These are phyloP conservation scores for Numida meleagris DNA, from an alignment of 2,113 vertebrate species.

Conservation along the genomic window DNA sequence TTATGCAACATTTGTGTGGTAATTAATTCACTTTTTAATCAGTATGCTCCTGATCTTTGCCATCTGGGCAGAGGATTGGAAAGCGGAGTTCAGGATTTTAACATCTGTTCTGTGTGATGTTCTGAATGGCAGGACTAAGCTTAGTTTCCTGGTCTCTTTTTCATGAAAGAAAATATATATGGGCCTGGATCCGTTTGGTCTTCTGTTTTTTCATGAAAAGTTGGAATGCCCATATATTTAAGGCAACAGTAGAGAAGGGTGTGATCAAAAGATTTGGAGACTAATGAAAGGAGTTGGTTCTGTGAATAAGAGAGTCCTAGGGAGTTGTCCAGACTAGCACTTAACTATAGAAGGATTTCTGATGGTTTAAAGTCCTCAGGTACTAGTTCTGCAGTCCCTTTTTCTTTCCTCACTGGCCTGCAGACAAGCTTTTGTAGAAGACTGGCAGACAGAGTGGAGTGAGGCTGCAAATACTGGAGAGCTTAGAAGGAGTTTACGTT, in stretches of 20 bases:
- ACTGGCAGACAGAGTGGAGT: not conserved
- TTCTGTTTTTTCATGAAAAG: not conserved
- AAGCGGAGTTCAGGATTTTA: not conserved
- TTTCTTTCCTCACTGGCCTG: not conserved
- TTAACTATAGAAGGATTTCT: not conserved
- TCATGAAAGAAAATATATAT: not conserved
- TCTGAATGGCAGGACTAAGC: not conserved
- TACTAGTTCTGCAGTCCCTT: not conserved
- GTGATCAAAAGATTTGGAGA: not conserved
- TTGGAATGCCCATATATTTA: not conserved
- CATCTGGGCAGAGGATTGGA: not conserved
- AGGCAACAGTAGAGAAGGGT: not conserved
- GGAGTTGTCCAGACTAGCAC: not conserved
- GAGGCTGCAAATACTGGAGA: not conserved
- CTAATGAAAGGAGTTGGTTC: not conserved
- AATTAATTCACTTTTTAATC: not conserved
- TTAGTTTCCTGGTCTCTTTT: not conserved
- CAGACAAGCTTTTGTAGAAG: not conserved
- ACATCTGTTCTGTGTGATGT: not conserved
- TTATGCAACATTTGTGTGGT: not conserved
- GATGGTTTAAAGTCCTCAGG: not conserved
- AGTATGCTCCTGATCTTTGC: not conserved
- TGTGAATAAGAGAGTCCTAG: not conserved
- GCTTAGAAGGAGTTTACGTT: not conserved
- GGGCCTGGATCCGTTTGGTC: not conserved